Conservation (phyloP, 2,797 vertebrate species). For the Neopelma chrysocephalum region DNA sequence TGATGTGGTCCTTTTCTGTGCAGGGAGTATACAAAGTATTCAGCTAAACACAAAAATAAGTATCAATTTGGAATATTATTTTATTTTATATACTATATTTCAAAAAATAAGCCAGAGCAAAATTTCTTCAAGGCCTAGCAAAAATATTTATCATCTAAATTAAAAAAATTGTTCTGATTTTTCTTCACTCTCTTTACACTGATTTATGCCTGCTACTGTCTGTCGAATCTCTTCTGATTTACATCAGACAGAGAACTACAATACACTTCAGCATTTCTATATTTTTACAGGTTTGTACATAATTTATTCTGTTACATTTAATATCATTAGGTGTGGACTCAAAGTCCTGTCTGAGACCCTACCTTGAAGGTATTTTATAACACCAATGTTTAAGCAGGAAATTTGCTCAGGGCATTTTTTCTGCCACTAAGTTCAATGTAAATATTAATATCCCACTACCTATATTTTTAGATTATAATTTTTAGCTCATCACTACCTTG, state of each 20-base stretch:
- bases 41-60: not conserved
- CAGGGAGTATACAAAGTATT: not conserved
- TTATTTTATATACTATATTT: not conserved
- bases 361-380: conserved; percentile 50
- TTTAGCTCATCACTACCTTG: conserved; percentile 21
- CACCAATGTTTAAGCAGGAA: conserved; percentile 48
- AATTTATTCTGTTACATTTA: conserved; percentile 46
- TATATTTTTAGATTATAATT: conserved; percentile 61
- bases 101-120: not conserved
- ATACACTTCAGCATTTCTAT: not conserved
- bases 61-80: not conserved
- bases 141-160: not conserved
- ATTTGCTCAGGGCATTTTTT: conserved; percentile 46
- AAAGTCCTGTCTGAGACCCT: conserved; percentile 36
- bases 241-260: not conserved
- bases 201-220: not conserved
- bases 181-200: not conserved
- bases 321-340: conserved; percentile 26
- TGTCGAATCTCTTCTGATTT: not conserved
- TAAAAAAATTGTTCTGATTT: not conserved
- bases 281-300: conserved; percentile 3
- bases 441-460: conserved; percentile 60
- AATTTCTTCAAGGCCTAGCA: not conserved
- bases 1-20: not conserved
- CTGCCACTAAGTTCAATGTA: conserved; percentile 37